Base-by-base conservation (phyloP, 1,140 invertebrate species). In the Drosophila biarmipes region DNA sequence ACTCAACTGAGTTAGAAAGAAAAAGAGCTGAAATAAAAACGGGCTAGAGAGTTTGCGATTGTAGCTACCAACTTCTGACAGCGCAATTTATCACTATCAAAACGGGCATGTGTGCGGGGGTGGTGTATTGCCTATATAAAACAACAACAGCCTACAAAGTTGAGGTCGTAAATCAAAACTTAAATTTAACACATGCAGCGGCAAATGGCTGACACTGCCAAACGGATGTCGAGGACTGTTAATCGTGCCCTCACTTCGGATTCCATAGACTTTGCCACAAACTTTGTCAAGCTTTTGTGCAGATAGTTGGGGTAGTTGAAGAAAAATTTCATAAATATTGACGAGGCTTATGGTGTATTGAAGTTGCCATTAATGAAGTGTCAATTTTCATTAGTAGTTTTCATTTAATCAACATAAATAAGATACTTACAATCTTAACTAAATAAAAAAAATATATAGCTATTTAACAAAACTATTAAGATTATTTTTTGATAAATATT, bases 101-200 rank as follows among this genome's bases (percentile, higher is more conserved):
- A 71, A 40, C 45, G 73, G 38, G 17, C 71, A 68, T 87, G 48
- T 67, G 74, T 71, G 57, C 24, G 53, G 31, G 46, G 61, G 40
- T 14, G 46, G 53, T 73, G 71, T 84, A 87, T 68, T 87, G 81
- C 78, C 81, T 72, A 78, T 81, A 85, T 58, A 78, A 63, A 61
- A 63, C 56, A 75, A 74, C 71, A 75, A 75, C 84, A 69, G 84
- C 80, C 84, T 87, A 87, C 79, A 89, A 89, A 89, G 79, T 89
- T 89, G 85, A 84, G 80, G 76, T 89, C 84, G 84, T 89, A 89
- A 89, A 89, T 89, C 84, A 89, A 89, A 89, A 89, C 84, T 90
- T 84, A 89, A 89, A 89, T 89, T 89, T 89, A 89, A 89, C 84
- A 89, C 84, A 89, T 87, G 82, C 79, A 87, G 82, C 84, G 84